Evolutionary conservation across 2,797 vertebrate genomes (phyloP), one percentile per base, ranked within the genome.

Genomic region (Alcedo atthis): DNA sequence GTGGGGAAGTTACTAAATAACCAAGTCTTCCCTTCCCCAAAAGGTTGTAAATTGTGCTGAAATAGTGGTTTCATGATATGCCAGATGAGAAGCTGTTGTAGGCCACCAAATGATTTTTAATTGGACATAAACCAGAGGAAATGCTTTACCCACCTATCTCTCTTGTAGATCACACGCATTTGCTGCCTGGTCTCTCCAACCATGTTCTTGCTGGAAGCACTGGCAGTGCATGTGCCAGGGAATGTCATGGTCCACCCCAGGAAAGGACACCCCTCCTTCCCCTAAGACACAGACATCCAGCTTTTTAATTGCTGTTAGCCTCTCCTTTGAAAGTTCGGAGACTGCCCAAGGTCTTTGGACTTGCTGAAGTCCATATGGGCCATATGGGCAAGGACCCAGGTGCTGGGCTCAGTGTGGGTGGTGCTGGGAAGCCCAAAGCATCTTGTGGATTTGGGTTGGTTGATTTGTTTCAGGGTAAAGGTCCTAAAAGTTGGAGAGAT

Each of bases 41-140:
- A 94, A 87, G 91, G 93, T 85, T 95, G 96, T 97, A 97, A 98
- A 98, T 96, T 95, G 85, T 92, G 76, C 93, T 96, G 93, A 95
- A 97, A 93, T 85, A 92, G 90, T 94, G 84, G 89, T 95, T 97
- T 94, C 94, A 90, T 8, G 25, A 95, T 12, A 91, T 69, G 94
- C 95, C 94, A 95, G 93, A 97, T 76, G 96, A 96, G 91, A 94
- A 94, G 95, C 90, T 80, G 83, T 70, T 90, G 94, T 84, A 32
- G 48, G 91, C 91, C 92, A 93, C 91, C 2, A 12, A 92, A 81
- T 81, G 81, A 59, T 91, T 96, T 96, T 96, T 97, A 96, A 95
- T 90, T 95, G 96, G 93, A 95, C 6, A 2, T 43, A 64, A 93
- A 92, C 11, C 62, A 82, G 61, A 70, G 76, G 90, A 95, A 96